Conservation (phyloP, 2,113 vertebrate species). For the Brachypteracias leptosomus region DNA sequence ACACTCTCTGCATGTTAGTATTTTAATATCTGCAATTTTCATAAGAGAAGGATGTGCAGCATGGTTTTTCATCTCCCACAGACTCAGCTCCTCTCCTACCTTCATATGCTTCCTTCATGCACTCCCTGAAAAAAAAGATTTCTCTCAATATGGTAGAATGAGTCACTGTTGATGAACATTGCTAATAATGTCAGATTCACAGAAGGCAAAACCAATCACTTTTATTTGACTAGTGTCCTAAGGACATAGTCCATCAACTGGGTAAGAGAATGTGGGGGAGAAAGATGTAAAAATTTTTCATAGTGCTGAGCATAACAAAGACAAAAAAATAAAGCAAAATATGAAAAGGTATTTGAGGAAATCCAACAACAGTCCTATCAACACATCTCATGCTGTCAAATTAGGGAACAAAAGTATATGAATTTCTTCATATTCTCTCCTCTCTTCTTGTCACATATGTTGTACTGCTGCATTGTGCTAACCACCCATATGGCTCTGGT, state of each 20-base stretch:
- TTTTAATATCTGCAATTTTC: neutral
- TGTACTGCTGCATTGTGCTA: neutral
- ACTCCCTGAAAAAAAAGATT: neutral
- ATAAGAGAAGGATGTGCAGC: neutral
- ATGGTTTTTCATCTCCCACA: neutral
- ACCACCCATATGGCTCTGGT: neutral
- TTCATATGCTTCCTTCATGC: neutral
- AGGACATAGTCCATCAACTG: neutral
- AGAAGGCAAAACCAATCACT: neutral
- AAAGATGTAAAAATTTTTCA: neutral
- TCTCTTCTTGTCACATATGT: neutral
- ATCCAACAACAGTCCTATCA: neutral
- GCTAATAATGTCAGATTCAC: neutral
- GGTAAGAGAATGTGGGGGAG: neutral
- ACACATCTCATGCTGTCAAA: neutral
- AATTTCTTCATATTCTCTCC: neutral
- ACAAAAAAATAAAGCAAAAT: neutral
- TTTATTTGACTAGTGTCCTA: neutral
- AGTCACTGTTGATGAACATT: neutral
- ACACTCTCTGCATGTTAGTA: neutral
- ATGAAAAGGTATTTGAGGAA: neutral
- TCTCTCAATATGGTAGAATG: neutral
- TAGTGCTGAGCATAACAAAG: neutral
- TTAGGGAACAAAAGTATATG: neutral
- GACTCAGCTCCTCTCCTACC: neutral